phyloP scores from a whole-genome alignment of 2,888 invertebrate species.

The Stenodema calcarata region DNA sequence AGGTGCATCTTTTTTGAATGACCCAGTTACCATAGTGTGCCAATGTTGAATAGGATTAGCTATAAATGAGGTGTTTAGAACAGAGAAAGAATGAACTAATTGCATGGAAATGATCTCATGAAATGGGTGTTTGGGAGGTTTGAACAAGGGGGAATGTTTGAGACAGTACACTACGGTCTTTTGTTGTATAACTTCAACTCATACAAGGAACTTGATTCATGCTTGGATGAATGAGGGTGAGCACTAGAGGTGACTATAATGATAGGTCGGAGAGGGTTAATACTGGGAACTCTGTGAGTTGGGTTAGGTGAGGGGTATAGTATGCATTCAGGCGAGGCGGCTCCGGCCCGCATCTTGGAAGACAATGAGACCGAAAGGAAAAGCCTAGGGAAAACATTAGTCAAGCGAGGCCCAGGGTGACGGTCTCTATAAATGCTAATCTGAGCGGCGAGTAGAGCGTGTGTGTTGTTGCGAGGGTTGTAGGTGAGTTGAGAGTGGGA shows the following conservation, averaged over 20 bases:
- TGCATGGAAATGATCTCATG: too few relatives aligned
- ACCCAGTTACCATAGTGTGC: too few relatives aligned
- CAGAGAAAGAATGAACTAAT: too few relatives aligned
- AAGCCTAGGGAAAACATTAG: conserved; percentile 33
- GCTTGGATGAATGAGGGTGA: background rate
- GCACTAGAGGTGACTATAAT: background rate
- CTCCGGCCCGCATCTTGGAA: conserved; percentile 16
- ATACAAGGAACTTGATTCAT: background rate
- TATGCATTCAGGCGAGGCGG: background rate
- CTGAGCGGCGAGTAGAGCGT: background rate
- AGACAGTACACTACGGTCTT: background rate
- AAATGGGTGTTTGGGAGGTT: too few relatives aligned
- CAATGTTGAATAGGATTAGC: too few relatives aligned
- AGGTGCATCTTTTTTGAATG: too few relatives aligned
- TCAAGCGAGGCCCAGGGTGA: background rate
- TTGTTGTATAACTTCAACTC: background rate
- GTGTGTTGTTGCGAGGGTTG: background rate
- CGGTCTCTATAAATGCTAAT: conserved; percentile 33
- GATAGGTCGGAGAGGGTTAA: too few relatives aligned
- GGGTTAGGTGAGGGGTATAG: background rate
- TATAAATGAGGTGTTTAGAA: too few relatives aligned
- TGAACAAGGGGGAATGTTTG: background rate
- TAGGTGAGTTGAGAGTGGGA: background rate
- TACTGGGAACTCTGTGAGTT: too few relatives aligned
- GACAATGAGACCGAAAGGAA: conserved; percentile 33